Percentiles rank a stretch among this genome's conserved stretches.
Evolutionary conservation across 2,797 vertebrate genomes (phyloP).

Genomic region (Linurgus olivaceus): DNA sequence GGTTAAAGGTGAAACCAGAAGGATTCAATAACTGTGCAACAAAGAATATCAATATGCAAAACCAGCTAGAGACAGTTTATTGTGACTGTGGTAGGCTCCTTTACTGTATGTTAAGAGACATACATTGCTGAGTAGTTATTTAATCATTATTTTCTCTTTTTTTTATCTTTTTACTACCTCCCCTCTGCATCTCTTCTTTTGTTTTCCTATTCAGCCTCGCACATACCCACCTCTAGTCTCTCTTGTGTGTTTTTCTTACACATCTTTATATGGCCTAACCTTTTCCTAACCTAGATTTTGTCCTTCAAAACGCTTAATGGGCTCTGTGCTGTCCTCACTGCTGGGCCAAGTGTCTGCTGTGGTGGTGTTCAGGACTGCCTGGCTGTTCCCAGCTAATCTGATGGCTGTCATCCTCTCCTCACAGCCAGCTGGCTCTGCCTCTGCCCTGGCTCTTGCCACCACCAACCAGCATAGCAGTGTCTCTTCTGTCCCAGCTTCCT

Average conservation of each 20-base stretch:
- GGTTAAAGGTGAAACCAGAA: background rate
- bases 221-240: background rate
- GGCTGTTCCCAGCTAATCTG: conserved; percentile 28
- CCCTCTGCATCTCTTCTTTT: background rate
- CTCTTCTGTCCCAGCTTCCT: background rate
- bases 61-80: background rate
- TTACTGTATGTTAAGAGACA: background rate
- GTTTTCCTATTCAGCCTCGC: background rate
- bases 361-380: background rate
- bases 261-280: background rate
- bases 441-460: background rate
- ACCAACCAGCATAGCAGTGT: background rate
- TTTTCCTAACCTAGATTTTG: background rate
- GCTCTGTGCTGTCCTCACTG: background rate
- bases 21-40: background rate
- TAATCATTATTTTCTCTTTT: background rate
- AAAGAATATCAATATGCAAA: background rate
- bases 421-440: conserved; percentile 55
- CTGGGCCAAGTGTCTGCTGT: conserved; percentile 26
- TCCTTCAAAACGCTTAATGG: background rate
- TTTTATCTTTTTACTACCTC: background rate
- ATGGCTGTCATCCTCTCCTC: background rate
- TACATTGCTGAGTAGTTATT: background rate
- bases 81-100: background rate
- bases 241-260: background rate